Evolutionary conservation across 2,797 vertebrate species (phyloP).

Genomic region (Chaetophractus vellerosus): DNA sequence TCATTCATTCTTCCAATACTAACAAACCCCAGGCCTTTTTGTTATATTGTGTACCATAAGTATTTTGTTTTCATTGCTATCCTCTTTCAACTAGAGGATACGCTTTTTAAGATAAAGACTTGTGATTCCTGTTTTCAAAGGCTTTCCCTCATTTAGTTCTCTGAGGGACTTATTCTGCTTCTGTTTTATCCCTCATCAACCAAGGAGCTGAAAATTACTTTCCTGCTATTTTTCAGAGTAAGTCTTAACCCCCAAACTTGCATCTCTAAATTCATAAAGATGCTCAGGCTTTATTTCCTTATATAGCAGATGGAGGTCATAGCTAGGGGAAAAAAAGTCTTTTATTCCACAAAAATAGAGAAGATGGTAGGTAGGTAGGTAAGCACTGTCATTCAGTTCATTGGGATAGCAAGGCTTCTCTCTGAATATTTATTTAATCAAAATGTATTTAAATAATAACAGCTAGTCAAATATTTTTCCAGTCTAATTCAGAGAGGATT

Average conservation of each 20-base stretch:
- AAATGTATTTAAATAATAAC: constrained; percentile 35
- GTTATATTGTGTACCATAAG: accelerated
- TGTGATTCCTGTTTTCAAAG: constrained; percentile 32
- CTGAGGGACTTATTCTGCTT: neutral
- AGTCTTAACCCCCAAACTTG: neutral
- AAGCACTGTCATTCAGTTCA: too few species aligned
- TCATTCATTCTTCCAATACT: neutral
- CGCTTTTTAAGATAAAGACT: neutral
- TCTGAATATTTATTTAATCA: neutral
- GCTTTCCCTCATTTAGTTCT: neutral
- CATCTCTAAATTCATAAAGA: neutral
- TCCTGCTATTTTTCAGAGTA: constrained; percentile 44
- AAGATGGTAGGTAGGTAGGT: too few species aligned
- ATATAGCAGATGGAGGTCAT: neutral
- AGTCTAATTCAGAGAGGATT: constrained; percentile 40
- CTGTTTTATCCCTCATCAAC: neutral
- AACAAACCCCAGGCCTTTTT: neutral
- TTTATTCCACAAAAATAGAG: neutral
- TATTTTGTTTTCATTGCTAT: neutral
- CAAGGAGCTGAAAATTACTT: constrained; percentile 44
- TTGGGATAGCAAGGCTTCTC: neutral
- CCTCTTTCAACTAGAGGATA: neutral
- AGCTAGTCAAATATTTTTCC: constrained; percentile 37
- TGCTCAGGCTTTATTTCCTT: neutral
- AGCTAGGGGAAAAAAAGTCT: neutral